phyloP scores from a whole-genome alignment of 2,888 invertebrate genomes.

The Pheosia gnoma region DNA sequence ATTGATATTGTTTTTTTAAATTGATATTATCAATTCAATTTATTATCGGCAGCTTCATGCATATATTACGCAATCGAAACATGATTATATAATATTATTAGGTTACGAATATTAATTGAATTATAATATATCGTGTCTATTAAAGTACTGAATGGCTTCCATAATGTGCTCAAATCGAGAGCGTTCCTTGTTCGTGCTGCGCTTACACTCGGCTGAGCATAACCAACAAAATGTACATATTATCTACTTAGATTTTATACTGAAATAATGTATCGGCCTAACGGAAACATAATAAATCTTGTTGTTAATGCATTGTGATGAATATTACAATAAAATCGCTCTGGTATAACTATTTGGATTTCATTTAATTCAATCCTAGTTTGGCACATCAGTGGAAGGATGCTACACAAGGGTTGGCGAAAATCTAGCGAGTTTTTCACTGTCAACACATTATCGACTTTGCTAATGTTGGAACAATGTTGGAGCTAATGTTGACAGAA shows the following conservation, averaged over 20 bases:
- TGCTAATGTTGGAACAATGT: too few species aligned
- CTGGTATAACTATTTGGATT: conserved; percentile 42
- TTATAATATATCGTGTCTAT: conserved; percentile 26
- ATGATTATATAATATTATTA: too few species aligned
- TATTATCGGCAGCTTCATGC: conserved; percentile 6
- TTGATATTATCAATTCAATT: conserved; percentile 18
- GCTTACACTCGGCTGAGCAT: conserved; percentile 44
- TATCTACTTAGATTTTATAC: conserved; percentile 60
- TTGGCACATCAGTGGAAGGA: too few species aligned
- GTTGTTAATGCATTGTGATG: conserved; percentile 64
- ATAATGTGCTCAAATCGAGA: conserved; percentile 58
- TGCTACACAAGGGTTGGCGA: too few species aligned
- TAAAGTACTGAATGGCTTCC: conserved; percentile 55
- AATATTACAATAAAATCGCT: conserved; percentile 62
- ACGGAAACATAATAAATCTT: conserved; percentile 61
- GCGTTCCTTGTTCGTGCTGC: conserved; percentile 32
- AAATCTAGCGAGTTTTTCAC: too few species aligned
- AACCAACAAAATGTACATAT: conserved; percentile 56
- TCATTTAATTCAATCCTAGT: conserved; percentile 11
- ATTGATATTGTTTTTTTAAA: conserved; percentile 28
- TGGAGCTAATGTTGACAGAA: too few species aligned
- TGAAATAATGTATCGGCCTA: conserved; percentile 48
- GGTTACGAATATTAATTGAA: conserved; percentile 12
- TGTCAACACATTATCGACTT: too few species aligned
- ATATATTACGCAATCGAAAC: not conserved